Evolutionary conservation across 2,113 vertebrate species (phyloP).

Genomic region (Siniperca chuatsi): DNA sequence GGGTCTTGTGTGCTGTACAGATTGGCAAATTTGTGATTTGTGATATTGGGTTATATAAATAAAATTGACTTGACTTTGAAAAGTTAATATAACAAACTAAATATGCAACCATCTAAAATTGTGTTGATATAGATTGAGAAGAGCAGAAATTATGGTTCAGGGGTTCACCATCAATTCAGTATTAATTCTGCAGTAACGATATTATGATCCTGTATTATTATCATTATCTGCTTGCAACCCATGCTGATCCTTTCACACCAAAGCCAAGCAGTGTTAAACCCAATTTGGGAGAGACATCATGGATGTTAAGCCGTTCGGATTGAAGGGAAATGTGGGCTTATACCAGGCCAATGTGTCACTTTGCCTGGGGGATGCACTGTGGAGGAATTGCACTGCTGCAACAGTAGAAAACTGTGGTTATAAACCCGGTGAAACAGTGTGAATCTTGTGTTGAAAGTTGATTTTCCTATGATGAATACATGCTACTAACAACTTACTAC

Average conservation of each 20-base stretch:
- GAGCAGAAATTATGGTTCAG: background rate
- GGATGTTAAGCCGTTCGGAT: background rate
- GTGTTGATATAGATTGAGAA: background rate
- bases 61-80: background rate
- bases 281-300: background rate
- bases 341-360: background rate
- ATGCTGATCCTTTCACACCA: conserved; percentile 11
- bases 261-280: background rate
- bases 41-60: too few species aligned
- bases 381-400: background rate
- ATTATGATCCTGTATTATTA: background rate
- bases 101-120: background rate
- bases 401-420: background rate
- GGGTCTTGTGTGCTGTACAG: too few species aligned
- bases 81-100: background rate
- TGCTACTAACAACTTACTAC: background rate
- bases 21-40: too few species aligned
- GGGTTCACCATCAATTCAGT: background rate
- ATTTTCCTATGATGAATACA: background rate
- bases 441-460: background rate
- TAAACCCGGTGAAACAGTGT: background rate
- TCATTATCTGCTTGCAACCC: background rate
- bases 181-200: background rate
- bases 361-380: background rate
- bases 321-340: background rate